Percentiles rank a stretch among this genome's conserved stretches.
Conservation (phyloP, 2,113 vertebrate genomes). For the Ivindomyrus marchei region DNA sequence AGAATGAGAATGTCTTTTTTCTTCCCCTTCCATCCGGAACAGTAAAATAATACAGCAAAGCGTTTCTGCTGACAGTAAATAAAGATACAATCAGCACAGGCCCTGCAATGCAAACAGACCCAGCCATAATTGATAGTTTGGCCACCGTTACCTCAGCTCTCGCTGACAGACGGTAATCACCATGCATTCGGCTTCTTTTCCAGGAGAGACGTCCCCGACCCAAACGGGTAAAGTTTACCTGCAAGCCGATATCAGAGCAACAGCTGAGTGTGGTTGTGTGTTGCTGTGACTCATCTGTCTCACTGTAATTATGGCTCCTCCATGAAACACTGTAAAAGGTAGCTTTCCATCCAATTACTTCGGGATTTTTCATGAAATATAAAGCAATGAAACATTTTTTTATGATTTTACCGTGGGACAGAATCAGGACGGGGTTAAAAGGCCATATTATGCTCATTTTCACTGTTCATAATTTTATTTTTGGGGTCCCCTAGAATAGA, state of each 20-base stretch:
- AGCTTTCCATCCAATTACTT: not conserved
- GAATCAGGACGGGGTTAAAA: not conserved
- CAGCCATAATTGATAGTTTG: conserved; percentile 26
- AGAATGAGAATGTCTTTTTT: not conserved
- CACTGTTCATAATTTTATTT: not conserved
- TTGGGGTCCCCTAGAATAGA: not conserved
- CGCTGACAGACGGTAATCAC: conserved; percentile 18
- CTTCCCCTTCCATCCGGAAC: not conserved
- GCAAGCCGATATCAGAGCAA: not conserved
- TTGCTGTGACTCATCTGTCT: not conserved
- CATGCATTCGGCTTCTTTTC: not conserved
- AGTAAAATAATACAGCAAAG: conserved; percentile 21
- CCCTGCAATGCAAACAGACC: conserved; percentile 25
- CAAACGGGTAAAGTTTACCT: not conserved
- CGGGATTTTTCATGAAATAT: not conserved
- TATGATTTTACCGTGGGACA: not conserved
- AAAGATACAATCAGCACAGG: conserved; percentile 33
- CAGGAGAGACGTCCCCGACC: not conserved
- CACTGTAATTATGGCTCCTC: not conserved
- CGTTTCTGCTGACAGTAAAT: conserved; percentile 37
- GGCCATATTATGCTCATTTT: not conserved
- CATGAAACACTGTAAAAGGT: not conserved
- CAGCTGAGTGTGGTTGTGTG: not conserved
- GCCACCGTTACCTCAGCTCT: conserved; percentile 20
- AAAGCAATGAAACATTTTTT: not conserved